Base-by-base conservation (phyloP, 2,888 invertebrate genomes). In the Homarus gammarus region DNA sequence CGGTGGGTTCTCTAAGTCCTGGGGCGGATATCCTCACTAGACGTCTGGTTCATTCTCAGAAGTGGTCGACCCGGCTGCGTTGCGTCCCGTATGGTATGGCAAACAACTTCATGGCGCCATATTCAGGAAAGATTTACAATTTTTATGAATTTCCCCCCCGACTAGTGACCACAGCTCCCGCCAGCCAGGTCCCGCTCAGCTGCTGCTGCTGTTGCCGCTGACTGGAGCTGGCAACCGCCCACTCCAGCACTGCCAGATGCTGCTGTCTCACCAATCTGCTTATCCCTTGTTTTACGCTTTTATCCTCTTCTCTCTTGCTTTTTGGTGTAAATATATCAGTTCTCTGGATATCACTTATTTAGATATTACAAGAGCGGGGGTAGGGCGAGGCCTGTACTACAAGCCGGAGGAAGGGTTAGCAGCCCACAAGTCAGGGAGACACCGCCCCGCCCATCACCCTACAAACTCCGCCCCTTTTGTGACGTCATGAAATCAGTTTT, bases 401-500 rank as follows among this genome's bases (percentile, higher is more conserved):
- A 73, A n/a, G 73, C 22, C 36, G 36, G 38, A 73, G 40, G 73
- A 73, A 73, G 33, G 73, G 33, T 10, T 10, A 73, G 73, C 22
- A 73, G 36, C 49, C 44, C 44, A 27, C 75, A 40, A 44, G 75
- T 40, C 31, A 75, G 44, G 75, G 10, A 3, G 44, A 10, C 44
- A 31, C 44, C 44, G 49, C 44, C n/a, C 75, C 75, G 75, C 75
- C 75, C 64, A n/a, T 27, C 64, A 8, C 12, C 27, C 64, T 2
- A 27, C 27, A 2, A 33, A 72, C 38, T 82, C 87, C 61, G 72
- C 81, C 73, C n/a, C 44, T n/a, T 31, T 1, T 36, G 87, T 82
- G 81, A 72, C 87, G 87, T 73, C 87, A 81, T 75, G 64, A 87
- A 81, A 81, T 82, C 81, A 82, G 87, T 73, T 87, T 82, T 75